Evolutionary conservation across 2,113 vertebrate species (phyloP), one percentile per base, ranked within the genome.

Genomic region (Maccullochella peelii): DNA sequence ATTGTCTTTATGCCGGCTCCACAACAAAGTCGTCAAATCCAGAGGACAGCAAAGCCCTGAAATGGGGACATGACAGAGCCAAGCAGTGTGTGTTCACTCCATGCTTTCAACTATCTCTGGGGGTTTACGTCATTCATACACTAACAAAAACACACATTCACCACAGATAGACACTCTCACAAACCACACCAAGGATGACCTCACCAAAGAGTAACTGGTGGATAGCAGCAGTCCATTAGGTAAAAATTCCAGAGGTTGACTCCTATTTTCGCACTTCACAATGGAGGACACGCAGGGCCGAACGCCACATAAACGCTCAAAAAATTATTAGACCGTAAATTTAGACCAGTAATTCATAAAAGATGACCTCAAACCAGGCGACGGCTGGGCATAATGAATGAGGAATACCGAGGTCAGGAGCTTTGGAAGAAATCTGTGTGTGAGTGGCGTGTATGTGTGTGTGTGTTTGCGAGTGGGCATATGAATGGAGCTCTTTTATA

Each of bases 301-400:
- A 75, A 54, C 50, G 12, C 55, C 67, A 11, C 79, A 76, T 81
- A 89, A 91, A 89, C 3, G 40, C 71, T 61, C 77, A 65, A 85
- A 87, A 85, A 88, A 78, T 8, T 92, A 89, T 90, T 84, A 85
- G 73, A 82, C 87, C 52, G 36, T 86, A 84, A 87, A 92, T 91
- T 82, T 80, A 75, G 57, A 81, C 70, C 80, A 63, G 79, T 78
- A 87, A 92, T 91, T 93, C 83, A 91, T 91, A 89, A 93, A 91
- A 81, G 76, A 93, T 84, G 88, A 94, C 93, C 89, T 92, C 87
- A 86, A 91, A 90, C 72, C 70, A 66, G 82, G 71, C 50, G 38
- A 79, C 10, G 54, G 58, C 81, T 84, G 44, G 16, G 84, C 78
- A 85, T 90, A 86, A 86, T 59, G n/a, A 80, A 93, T 73, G 84